Conservation (phyloP, 2,797 vertebrate genomes). For the Lagodon rhomboides region DNA sequence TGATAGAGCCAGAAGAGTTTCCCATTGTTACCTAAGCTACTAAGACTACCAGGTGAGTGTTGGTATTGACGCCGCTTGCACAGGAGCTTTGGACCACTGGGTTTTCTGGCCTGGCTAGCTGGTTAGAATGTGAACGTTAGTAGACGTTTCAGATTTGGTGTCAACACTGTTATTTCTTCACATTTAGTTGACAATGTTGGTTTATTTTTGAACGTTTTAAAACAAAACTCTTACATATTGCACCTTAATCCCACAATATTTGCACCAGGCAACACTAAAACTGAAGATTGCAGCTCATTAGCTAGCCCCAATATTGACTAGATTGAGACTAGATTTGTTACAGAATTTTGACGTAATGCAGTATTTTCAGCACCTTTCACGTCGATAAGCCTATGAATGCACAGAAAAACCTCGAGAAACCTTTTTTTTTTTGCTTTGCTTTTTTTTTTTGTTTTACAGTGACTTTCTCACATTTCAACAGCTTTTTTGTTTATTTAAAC, state of each 20-base stretch:
- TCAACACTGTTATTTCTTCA: no score
- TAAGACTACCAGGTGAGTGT: no score
- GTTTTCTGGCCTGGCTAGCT: no score
- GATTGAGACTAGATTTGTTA: background rate
- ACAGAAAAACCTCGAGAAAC: constrained; percentile 52
- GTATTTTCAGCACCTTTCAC: background rate
- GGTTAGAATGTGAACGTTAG: no score
- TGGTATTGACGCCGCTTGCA: no score
- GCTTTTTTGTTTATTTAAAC: constrained; percentile 18
- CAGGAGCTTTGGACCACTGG: no score
- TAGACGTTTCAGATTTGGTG: no score
- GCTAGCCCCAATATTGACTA: no score
- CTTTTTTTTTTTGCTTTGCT: constrained; percentile 27
- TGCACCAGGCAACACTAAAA: background rate
- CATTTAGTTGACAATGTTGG: no score
- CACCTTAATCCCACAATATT: background rate
- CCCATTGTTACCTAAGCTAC: background rate
- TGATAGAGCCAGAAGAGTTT: background rate
- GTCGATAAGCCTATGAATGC: constrained; percentile 27
- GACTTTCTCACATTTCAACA: constrained; percentile 47
- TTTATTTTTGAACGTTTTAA: no score
- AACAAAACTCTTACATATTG: no score
- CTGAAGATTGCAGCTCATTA: constrained; percentile 6
- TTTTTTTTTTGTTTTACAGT: constrained; percentile 48
- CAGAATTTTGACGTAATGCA: background rate